A percentile compares a stretch with the other conserved stretches of the same genome.
phyloP scores from a whole-genome alignment of 2,113 vertebrate genomes.

The Rallus limicola region DNA sequence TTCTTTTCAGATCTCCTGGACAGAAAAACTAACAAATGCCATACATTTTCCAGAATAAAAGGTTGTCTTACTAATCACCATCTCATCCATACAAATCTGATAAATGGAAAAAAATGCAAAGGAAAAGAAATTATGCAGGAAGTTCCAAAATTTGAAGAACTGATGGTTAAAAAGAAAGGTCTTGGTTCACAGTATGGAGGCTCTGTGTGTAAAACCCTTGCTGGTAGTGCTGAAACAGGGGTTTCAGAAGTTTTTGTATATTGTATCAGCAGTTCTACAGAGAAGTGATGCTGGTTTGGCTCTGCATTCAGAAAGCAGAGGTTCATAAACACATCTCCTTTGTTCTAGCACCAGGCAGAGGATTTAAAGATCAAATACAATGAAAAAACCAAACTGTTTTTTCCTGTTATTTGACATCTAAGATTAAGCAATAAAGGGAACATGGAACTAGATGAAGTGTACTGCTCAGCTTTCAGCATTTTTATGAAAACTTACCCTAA shows the following conservation, averaged over 20 bases:
- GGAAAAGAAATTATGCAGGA: not conserved
- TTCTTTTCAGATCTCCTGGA: not conserved
- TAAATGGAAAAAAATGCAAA: fast-evolving
- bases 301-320: not conserved
- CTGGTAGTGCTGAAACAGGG: fast-evolving
- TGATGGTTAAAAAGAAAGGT: not conserved
- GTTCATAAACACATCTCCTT: not conserved
- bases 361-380: not conserved
- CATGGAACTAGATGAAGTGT: not conserved
- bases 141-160: not conserved
- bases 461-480: not conserved
- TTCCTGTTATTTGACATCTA: not conserved
- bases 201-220: not conserved
- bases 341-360: not conserved
- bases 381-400: not conserved
- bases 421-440: not conserved
- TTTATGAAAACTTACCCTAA: not conserved
- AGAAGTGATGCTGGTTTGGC: not conserved
- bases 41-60: not conserved
- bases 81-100: not conserved
- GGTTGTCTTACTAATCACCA: not conserved
- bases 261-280: not conserved
- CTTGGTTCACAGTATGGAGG: not conserved
- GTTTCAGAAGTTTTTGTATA: not conserved
- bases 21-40: not conserved